phyloP scores from a whole-genome alignment of 2,888 invertebrate species.

The Drosophila testacea region DNA sequence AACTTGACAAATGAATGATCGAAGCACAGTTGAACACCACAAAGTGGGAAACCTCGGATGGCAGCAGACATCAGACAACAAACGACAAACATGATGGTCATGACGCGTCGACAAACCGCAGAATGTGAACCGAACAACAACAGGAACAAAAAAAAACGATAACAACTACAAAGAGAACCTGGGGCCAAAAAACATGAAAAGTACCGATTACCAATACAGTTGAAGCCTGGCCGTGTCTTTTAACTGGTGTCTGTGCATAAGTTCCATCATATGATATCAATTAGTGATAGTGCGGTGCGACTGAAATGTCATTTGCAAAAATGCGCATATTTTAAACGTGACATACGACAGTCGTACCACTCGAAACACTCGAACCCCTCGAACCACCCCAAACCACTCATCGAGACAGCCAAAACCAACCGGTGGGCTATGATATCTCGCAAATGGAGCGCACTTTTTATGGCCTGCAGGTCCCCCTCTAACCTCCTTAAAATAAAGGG shows the following conservation, averaged over 20 bases:
- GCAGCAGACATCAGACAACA: conserved; percentile 29
- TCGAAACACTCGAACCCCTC: conserved; percentile 2
- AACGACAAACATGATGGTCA: conserved; percentile 36
- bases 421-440: conserved; percentile 55
- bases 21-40: conserved; percentile 54
- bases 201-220: conserved; percentile 66
- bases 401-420: conserved; percentile 34
- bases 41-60: conserved; percentile 60
- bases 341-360: conserved; percentile 53
- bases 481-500: not conserved
- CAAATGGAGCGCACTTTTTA: conserved; percentile 45
- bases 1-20: conserved; percentile 78
- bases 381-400: conserved; percentile 16
- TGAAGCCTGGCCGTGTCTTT: conserved; percentile 10
- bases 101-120: conserved; percentile 76
- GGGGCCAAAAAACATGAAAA: conserved; percentile 54
- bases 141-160: conserved; percentile 8
- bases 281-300: conserved; percentile 80
- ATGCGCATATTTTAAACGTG: conserved; percentile 77
- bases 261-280: conserved; percentile 80
- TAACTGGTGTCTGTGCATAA: conserved; percentile 69
- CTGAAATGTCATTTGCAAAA: conserved; percentile 81
- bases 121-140: conserved; percentile 41
- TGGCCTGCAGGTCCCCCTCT: conserved; percentile 14
- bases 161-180: conserved; percentile 21